Evolutionary conservation across 1,140 invertebrate genomes (phyloP).

Genomic region (Drosophila parvula): DNA sequence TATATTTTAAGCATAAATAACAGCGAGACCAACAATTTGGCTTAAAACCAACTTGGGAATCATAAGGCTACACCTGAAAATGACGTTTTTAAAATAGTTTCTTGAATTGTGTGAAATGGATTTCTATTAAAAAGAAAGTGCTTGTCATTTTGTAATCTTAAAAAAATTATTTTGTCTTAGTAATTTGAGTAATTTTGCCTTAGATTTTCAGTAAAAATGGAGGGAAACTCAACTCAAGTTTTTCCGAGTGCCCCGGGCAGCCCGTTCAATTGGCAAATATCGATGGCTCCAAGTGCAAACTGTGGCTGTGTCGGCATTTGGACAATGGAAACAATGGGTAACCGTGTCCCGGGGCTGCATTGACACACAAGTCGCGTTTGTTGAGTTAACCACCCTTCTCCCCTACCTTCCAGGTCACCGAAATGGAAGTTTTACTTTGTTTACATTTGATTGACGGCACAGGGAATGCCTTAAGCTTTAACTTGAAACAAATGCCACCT

Average conservation of each 20-base stretch:
- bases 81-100: no score
- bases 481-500: conserved; percentile 21
- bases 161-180: no score
- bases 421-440: conserved; percentile 46
- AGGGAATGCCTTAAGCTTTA: not conserved
- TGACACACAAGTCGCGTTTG: not conserved
- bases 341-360: conserved; percentile 1
- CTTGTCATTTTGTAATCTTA: no score
- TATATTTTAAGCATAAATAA: no score
- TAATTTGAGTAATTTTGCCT: no score
- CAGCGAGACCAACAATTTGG: no score
- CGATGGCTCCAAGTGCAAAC: conserved; percentile 9
- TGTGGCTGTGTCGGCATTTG: not conserved
- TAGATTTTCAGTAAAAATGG: not conserved
- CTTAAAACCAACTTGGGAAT: no score
- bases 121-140: no score
- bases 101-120: no score
- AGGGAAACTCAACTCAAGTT: not conserved
- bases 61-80: no score
- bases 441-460: conserved; percentile 36
- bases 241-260: not conserved
- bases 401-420: not conserved
- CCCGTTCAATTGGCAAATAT: not conserved
- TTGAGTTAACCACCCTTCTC: conserved; percentile 26
- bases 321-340: conserved; percentile 6